Conservation (phyloP, 2,113 vertebrate genomes). For the Phaetusa simplex region DNA sequence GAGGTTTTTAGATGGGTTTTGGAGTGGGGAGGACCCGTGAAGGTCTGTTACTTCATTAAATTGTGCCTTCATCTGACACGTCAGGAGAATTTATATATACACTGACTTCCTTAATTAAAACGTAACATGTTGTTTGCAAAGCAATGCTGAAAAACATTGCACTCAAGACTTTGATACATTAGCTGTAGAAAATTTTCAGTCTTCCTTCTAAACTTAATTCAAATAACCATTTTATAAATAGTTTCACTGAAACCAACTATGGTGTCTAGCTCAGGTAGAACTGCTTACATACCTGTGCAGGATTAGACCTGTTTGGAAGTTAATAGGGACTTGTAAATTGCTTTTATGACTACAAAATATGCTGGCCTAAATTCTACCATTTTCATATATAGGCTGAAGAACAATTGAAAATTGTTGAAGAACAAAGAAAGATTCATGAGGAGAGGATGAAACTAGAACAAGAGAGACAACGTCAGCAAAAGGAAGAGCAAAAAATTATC, state of each 20-base stretch:
- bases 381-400: slow-evolving; percentile 90
- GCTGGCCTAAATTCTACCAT: slow-evolving; percentile 20
- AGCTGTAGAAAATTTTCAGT: neutral
- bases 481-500: slow-evolving; percentile 99
- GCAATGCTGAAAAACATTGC: neutral
- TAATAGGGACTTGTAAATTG: neutral
- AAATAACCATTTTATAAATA: neutral
- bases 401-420: slow-evolving; percentile 99
- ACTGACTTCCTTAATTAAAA: neutral
- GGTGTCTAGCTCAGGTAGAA: neutral
- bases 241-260: neutral
- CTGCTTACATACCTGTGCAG: neutral
- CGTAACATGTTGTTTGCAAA: neutral
- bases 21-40: neutral
- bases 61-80: neutral
- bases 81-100: neutral
- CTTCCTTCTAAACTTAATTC: neutral
- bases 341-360: neutral
- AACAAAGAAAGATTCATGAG: slow-evolving; percentile 99
- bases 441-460: slow-evolving; percentile 99
- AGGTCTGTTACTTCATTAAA: neutral
- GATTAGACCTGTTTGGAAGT: slow-evolving; percentile 15
- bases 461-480: slow-evolving; percentile 97
- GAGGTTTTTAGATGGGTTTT: neutral
- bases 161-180: neutral